Evolutionary conservation across 2,888 invertebrate genomes (phyloP).

Genomic region (Nesidiocoris tenuis): DNA sequence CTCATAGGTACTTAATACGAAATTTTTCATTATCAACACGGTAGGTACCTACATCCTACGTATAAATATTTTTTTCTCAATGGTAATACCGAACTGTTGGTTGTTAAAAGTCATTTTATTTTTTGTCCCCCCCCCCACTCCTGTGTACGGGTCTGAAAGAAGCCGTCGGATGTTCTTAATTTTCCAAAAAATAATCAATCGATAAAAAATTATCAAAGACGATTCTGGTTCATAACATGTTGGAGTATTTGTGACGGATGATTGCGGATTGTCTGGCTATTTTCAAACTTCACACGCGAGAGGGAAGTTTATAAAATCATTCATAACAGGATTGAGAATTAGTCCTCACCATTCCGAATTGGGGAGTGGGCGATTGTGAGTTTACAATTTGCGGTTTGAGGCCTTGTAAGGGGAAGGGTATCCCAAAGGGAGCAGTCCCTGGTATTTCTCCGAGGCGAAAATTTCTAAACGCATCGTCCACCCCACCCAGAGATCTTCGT

Average conservation of each 20-base stretch:
- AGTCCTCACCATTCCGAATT: neutral
- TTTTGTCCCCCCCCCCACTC: too few species aligned
- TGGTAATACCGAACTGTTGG: too few species aligned
- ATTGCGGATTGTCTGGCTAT: neutral
- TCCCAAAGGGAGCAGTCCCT: neutral
- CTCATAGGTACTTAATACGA: too few species aligned
- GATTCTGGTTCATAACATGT: too few species aligned
- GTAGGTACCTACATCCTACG: too few species aligned
- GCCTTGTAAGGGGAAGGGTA: neutral
- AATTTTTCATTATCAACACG: too few species aligned
- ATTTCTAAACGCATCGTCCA: neutral
- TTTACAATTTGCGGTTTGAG: neutral
- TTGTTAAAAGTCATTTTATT: too few species aligned
- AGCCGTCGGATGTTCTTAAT: too few species aligned
- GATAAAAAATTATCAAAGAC: too few species aligned
- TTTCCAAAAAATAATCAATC: too few species aligned
- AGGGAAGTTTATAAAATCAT: conserved; percentile 3
- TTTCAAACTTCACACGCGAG: neutral
- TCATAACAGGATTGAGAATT: conserved; percentile 10
- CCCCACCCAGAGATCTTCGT: neutral
- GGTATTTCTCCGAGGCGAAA: neutral
- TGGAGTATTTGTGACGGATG: neutral
- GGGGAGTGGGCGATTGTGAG: neutral
- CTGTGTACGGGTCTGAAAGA: too few species aligned
- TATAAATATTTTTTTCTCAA: too few species aligned